These are phyloP conservation scores for Pollachius pollachius DNA, from an alignment of 2,113 vertebrate genomes.

Conservation along the genomic window DNA sequence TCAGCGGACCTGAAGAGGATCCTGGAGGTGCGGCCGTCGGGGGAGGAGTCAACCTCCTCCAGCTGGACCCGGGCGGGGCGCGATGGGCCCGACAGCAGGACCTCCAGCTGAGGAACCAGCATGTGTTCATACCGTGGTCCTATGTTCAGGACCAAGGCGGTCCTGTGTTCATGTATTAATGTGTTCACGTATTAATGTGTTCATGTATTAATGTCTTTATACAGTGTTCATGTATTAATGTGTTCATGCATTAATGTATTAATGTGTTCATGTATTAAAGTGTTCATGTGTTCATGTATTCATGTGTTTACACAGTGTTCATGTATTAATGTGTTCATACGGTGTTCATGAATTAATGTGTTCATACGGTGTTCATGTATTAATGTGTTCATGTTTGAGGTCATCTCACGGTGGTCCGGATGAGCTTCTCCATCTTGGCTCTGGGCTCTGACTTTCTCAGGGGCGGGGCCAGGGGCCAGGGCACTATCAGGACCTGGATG, in stretches of 20 bases:
- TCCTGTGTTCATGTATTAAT: too few species aligned
- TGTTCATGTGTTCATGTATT: too few species aligned
- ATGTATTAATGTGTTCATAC: too few species aligned
- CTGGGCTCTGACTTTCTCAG: slow-evolving; percentile 34
- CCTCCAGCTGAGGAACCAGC: slow-evolving; percentile 47
- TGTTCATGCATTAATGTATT: too few species aligned
- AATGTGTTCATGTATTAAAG: not conserved
- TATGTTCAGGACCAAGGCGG: too few species aligned
- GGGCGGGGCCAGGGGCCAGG: slow-evolving; percentile 45
- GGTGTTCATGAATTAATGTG: too few species aligned
- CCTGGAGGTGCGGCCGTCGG: slow-evolving; percentile 16
- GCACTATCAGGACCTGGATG: slow-evolving; percentile 42
- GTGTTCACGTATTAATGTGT: too few species aligned
- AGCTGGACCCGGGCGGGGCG: slow-evolving; percentile 29
- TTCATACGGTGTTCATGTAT: too few species aligned
- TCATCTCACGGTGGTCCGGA: slow-evolving; percentile 8
- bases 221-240: too few species aligned
- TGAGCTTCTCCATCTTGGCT: slow-evolving; percentile 26
- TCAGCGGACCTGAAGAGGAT: slow-evolving; percentile 45
- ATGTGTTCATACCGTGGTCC: not conserved
- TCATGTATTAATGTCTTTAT: too few species aligned
- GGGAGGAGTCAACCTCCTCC: slow-evolving; percentile 23
- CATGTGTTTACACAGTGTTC: too few species aligned
- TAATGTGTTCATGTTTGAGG: too few species aligned
- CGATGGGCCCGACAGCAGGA: slow-evolving; percentile 24